Evolutionary conservation across 2,797 vertebrate genomes (phyloP), one percentile per base, ranked within the genome.

Genomic region (Triplophysa yarkandensis): DNA sequence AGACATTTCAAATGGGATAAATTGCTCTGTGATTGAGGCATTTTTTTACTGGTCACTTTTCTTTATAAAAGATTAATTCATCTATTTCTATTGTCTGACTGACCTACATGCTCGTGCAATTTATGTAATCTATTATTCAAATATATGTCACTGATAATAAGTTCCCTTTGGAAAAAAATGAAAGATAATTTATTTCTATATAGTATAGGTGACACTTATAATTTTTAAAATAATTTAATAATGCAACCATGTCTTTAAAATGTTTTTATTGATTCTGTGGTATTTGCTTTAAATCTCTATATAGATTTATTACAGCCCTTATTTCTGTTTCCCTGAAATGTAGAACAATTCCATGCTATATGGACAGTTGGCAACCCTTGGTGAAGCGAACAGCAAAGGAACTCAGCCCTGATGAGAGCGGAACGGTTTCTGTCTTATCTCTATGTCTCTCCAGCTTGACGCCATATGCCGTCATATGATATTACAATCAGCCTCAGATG

Each of bases 401-500:
- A 25, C 4, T 25, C 8, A 16, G 54, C 54, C 25, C 13, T 16
- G 63, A 32, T 36, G 36, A 66, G 43, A 68, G 30, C 27, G 23
- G 17, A 44, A 19, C 2, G 9, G 19, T 58, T 16, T 66, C 43
- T 41, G 43, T 41, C 66, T 60, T 75, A 67, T 30, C 52, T 66
- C 63, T 21, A 28, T 25, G 19, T 67, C 21, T 65, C 63, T 50
- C 55, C 73, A 75, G 64, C 73, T 75, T 68, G 73, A 75, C 43
- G 32, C 73, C 73, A 75, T 64, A 68, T 75, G 73, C 54, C 17
- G 32, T 32, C 54, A 67, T 75, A 68, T 61, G 73, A 75, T 75
- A 58, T 75, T 60, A 61, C 73, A 75, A 61, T 75, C 73, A 50
- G 21, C 64, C 43, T 75, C 73, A 75, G 73, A 75, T 75, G 73